Base-by-base conservation (phyloP, 2,888 invertebrate species). In the Agrochola litura region DNA sequence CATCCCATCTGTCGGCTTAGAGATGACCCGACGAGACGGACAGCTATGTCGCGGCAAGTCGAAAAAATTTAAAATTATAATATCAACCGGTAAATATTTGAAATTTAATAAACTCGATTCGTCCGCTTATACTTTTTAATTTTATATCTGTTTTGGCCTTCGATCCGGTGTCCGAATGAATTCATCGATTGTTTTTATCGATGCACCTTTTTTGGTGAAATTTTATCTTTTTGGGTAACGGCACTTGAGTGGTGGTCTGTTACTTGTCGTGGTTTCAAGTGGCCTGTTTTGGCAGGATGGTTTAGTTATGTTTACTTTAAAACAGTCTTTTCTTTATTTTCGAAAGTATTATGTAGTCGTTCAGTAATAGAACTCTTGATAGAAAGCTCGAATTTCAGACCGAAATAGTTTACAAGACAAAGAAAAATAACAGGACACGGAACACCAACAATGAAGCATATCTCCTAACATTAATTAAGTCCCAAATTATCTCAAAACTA, bases 121-220 rank as follows among this genome's bases (percentile, higher is more conserved):
- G 92, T 90, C 90, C 94, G 92, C 93, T 96, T 96, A 96, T 96
- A 96, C 96, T 96, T 96, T 96, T 96, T 96, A 96, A 96, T 96
- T 95, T 95, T 94, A 94, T 94, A 95, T 95, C 94, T 92, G 92
- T 93, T 90, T 92, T 94, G 96, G 95, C 96, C 96, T 96, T 96
- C 95, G 95, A 91, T 93, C 92, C 93, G 90, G 91, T 92, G 93
- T 92, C 92, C 93, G 93, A 93, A 95, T 95, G 94, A 93, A 96
- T 95, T 94, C 93, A 91, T 95, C 93, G 93, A 88, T 89, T 90
- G 90, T 93, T 94, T 94, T 94, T 93, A 92, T 89, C 89, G 91
- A 89, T 88, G 85, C 88, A 86, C 86, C 90, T 91, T 90, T 89
- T 91, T 92, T 92, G 93, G 93, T 91, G 90, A 89, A 90, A 90